A percentile compares a stretch with the other conserved stretches of the same genome.
Conservation (phyloP, 1,140 invertebrate species). For the Sesamia nonagrioides region DNA sequence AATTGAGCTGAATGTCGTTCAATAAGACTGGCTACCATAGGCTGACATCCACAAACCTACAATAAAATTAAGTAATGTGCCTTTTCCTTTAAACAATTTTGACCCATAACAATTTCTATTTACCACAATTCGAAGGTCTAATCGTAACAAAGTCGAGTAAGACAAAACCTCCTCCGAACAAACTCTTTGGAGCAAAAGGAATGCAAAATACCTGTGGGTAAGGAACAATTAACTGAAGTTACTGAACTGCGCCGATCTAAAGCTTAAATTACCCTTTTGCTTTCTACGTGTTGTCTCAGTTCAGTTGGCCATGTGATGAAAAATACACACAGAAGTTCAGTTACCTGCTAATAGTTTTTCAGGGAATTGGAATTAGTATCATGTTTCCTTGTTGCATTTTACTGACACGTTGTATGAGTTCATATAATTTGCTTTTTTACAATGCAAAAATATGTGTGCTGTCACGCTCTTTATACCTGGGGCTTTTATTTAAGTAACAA, state of each 20-base stretch:
- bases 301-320: neutral
- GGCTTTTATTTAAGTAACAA: too few species aligned
- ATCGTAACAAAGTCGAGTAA: neutral
- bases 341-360: neutral
- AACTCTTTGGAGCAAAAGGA: neutral
- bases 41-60: too few species aligned
- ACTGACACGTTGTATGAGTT: too few species aligned
- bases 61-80: too few species aligned
- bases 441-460: too few species aligned
- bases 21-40: too few species aligned
- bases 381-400: neutral
- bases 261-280: conserved; percentile 41
- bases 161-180: neutral
- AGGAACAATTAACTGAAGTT: conserved; percentile 42
- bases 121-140: too few species aligned
- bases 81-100: neutral
- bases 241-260: conserved; percentile 25
- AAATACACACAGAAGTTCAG: neutral
- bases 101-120: too few species aligned
- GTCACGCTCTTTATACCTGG: too few species aligned
- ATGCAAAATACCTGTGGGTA: conserved; percentile 40
- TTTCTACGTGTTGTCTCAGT: conserved; percentile 29
- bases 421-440: too few species aligned
- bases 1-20: too few species aligned
- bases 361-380: neutral